These are phyloP conservation scores for Naja naja DNA, from an alignment of 2,113 vertebrate genomes.

Conservation along the genomic window DNA sequence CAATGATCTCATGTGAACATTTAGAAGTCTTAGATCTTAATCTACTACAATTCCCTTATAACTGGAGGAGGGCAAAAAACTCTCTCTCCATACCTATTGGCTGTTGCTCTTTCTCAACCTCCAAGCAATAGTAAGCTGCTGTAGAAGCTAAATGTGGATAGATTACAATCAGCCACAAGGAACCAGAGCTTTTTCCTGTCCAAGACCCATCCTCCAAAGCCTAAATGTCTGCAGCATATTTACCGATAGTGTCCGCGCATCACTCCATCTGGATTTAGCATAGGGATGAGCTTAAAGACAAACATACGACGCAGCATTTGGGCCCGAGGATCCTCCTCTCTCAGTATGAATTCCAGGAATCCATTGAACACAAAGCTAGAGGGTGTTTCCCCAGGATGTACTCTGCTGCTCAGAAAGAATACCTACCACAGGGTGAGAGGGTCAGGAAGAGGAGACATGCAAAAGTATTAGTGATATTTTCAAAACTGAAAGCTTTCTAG, in stretches of 20 bases:
- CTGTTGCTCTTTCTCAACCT: neutral
- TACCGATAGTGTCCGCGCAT: slow-evolving; percentile 94
- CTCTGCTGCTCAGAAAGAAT: slow-evolving; percentile 94
- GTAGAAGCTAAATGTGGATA: no score
- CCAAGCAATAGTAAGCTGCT: neutral
- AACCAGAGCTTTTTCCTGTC: neutral
- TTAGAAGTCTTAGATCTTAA: neutral
- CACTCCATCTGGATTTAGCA: slow-evolving; percentile 97
- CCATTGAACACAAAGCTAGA: slow-evolving; percentile 97
- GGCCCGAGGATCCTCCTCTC: slow-evolving; percentile 89
- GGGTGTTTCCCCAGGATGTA: slow-evolving; percentile 95
- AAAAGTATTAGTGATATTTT: neutral
- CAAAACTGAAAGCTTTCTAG: neutral
- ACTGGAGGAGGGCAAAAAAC: neutral
- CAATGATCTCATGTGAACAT: neutral
- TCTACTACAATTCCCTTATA: neutral
- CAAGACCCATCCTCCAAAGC: neutral
- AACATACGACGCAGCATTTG: slow-evolving; percentile 87
- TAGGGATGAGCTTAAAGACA: slow-evolving; percentile 95
- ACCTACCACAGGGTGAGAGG: slow-evolving; percentile 68
- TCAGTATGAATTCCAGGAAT: slow-evolving; percentile 92
- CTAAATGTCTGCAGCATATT: slow-evolving; percentile 14
- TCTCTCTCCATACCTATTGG: neutral
- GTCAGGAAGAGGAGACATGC: neutral
- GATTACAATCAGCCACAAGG: fast-evolving